Percentiles rank a stretch among this genome's conserved stretches.
Conservation (phyloP, 2,888 invertebrate genomes). For the Agriopis marginaria region DNA sequence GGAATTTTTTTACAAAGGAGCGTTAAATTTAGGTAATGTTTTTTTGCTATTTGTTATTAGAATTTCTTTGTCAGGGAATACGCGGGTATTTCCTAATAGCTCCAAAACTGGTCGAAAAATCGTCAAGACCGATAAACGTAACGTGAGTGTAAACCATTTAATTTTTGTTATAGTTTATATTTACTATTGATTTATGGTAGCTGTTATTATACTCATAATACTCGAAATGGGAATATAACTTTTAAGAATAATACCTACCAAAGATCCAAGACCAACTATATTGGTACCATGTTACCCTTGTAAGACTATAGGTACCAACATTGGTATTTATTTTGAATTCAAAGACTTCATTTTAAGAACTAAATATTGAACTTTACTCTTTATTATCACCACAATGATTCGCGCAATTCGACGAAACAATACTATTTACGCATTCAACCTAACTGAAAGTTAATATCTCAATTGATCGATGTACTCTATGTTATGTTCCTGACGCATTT, state of each 20-base stretch:
- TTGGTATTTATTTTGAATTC: background rate
- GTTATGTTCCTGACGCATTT: background rate
- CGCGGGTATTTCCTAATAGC: too few species aligned
- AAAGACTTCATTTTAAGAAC: background rate
- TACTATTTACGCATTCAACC: background rate
- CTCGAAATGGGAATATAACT: slow-evolving; percentile 1
- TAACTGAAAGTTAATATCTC: background rate
- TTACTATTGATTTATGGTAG: slow-evolving; percentile 26
- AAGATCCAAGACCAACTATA: background rate
- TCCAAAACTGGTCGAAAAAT: too few species aligned
- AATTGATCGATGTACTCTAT: background rate
- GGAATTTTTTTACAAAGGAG: slow-evolving; percentile 12
- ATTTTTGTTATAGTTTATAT: background rate
- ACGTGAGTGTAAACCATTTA: too few species aligned
- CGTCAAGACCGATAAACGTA: too few species aligned
- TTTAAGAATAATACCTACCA: background rate
- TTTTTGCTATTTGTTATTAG: background rate
- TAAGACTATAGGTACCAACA: background rate
- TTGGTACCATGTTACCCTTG: background rate
- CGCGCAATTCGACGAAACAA: background rate
- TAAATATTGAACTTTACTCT: background rate
- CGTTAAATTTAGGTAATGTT: slow-evolving; percentile 7
- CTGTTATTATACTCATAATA: slow-evolving; percentile 10
- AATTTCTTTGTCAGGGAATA: too few species aligned
- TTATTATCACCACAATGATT: background rate